Evolutionary conservation across 2,797 vertebrate genomes (phyloP).

Genomic region (Amphiprion clarkii): DNA sequence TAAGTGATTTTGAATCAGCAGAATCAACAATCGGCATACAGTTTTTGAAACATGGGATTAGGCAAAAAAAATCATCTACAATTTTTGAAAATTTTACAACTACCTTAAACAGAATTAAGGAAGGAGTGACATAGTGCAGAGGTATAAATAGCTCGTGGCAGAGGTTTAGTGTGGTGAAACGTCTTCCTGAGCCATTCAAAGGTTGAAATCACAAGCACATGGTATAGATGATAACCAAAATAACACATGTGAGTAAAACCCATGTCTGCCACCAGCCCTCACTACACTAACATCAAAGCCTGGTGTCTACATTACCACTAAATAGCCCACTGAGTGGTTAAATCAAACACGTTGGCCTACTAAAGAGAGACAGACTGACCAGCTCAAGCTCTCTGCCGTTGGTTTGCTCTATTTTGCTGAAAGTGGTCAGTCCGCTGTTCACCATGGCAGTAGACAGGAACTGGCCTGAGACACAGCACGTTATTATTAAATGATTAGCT

Average conservation of each 20-base stretch:
- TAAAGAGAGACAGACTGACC: slow-evolving; percentile 79
- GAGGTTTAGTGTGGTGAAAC: too few species aligned
- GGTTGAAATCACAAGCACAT: too few species aligned
- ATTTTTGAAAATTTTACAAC: not conserved
- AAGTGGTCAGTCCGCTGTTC: slow-evolving; percentile 94
- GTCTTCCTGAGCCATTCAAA: too few species aligned
- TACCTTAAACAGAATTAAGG: too few species aligned
- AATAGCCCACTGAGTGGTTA: not conserved
- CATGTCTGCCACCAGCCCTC: slow-evolving; percentile 1
- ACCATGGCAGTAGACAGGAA: slow-evolving; percentile 94
- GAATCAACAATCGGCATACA: not conserved
- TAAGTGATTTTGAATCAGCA: not conserved
- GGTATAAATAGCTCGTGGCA: too few species aligned
- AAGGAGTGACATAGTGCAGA: too few species aligned
- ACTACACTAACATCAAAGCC: not conserved
- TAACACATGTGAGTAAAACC: too few species aligned
- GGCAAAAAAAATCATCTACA: not conserved
- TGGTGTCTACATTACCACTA: not conserved
- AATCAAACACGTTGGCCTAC: not conserved
- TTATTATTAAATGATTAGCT: slow-evolving; percentile 2
- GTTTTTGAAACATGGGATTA: not conserved
- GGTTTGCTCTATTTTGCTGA: slow-evolving; percentile 94
- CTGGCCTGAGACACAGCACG: slow-evolving; percentile 85
- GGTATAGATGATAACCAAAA: not conserved
- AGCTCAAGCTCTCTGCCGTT: slow-evolving; percentile 94